A percentile compares a stretch with the other conserved stretches of the same genome.
Conservation (phyloP, 2,113 vertebrate species). For the Columba janthina region DNA sequence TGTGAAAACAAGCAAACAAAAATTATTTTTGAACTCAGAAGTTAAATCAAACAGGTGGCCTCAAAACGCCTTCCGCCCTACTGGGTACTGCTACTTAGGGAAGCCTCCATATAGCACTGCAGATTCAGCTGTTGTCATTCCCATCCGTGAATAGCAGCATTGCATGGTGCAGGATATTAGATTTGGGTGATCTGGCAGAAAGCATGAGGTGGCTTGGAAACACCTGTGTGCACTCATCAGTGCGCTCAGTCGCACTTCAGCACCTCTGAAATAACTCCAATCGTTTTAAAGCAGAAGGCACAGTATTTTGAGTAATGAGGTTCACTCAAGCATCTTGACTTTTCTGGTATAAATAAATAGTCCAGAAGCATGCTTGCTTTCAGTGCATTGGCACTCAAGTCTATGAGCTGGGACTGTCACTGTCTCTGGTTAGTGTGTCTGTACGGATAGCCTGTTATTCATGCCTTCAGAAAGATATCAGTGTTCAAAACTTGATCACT, state of each 20-base stretch:
- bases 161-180: neutral
- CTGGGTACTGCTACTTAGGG: neutral
- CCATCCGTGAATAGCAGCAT: neutral
- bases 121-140: slow-evolving; percentile 4
- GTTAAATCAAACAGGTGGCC: neutral
- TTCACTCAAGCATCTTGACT: neutral
- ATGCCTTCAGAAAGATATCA: neutral
- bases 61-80: neutral
- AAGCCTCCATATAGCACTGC: neutral
- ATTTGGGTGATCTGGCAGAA: neutral
- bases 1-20: neutral
- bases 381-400: neutral
- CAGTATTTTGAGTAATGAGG: neutral
- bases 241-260: neutral
- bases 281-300: neutral
- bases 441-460: neutral
- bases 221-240: slow-evolving; percentile 9
- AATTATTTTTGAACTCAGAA: neutral
- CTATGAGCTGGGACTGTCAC: neutral
- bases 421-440: neutral
- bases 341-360: neutral
- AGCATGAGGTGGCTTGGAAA: neutral
- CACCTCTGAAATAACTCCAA: neutral
- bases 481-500: neutral
- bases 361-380: neutral